Base-by-base conservation (phyloP, 2,113 vertebrate species). In the Colaptes auratus region DNA sequence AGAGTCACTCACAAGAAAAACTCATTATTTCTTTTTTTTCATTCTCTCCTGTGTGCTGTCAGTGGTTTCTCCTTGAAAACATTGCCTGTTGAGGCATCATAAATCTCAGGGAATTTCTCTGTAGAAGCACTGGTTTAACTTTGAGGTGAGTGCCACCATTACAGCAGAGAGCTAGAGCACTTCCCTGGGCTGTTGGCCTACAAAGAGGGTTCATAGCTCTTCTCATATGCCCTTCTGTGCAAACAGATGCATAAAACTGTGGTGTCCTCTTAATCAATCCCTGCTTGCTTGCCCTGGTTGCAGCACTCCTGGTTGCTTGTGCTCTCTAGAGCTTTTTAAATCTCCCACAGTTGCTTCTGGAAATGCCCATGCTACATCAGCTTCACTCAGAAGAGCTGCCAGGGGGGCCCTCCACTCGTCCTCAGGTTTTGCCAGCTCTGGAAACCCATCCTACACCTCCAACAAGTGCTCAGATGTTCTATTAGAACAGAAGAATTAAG, bases 251-350 rank as follows among this genome's bases (percentile, higher is more conserved):
- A 7, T 42, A 25, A 59, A 36, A 36, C 11, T 25, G 12, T 8
- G 5, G 28, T 2, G 2, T 19, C n/a, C 17, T 39, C 35, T 63
- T 4, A 6, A 12, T 9, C 4, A 7, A 12, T 14, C 58, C 24
- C 10, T 14, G 18, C 52, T 63, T 63, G 18, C 46, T 17, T 8
- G 4, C 23, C 15, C 46, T 25, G 9, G 10, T 35, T 13, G 12
- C 18, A 7, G 27, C 3, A 2, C 12, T 55, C 36, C 36, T 56
- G 36, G 15, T 35, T 10, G 3, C 39, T 12, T 3, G 2, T 3
- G 0, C 12, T 73, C 16, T 20, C 16, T 24, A 15, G 20, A 39
- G 39, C 19, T 2, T 0, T 19, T n/a, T 30, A 42, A n/a, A 64
- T 42, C 28, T 42, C 60, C 35, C 6, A 2, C 4, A 8, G 21